These are phyloP conservation scores for Calliphora vicina DNA, from an alignment of 1,140 invertebrate species.

Conservation along the genomic window DNA sequence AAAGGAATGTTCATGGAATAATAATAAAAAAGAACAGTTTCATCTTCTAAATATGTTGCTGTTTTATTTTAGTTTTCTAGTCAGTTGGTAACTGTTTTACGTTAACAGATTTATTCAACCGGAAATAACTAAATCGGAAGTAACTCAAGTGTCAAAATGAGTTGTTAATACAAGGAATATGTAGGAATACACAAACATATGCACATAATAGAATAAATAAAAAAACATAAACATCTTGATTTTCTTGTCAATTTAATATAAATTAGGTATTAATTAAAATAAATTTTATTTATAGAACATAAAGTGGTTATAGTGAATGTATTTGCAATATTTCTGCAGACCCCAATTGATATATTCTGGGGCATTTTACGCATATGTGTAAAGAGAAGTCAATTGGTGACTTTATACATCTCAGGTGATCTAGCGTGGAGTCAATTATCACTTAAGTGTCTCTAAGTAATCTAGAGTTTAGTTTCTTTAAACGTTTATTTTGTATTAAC, in stretches of 20 bases:
- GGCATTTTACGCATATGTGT: too few species aligned
- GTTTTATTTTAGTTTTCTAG: background rate
- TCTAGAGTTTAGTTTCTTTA: too few species aligned
- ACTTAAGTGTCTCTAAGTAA: too few species aligned
- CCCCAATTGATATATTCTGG: too few species aligned
- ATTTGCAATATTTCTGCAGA: too few species aligned
- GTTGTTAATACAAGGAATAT: background rate
- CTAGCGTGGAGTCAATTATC: too few species aligned
- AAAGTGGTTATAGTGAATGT: too few species aligned
- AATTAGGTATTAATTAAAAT: slow-evolving; percentile 26
- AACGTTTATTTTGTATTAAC: too few species aligned
- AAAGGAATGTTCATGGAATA: background rate
- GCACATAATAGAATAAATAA: background rate
- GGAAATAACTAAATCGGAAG: slow-evolving; percentile 33
- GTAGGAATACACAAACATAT: background rate
- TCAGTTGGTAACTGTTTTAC: slow-evolving; percentile 1
- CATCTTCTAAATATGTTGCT: background rate
- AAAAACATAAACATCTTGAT: slow-evolving; percentile 8
- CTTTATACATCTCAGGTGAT: too few species aligned
- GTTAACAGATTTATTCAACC: slow-evolving; percentile 25
- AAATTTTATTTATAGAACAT: background rate
- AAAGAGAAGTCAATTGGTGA: too few species aligned
- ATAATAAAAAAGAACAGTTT: background rate
- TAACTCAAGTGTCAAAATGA: slow-evolving; percentile 32
- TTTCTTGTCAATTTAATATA: background rate